Conservation (phyloP, 2,888 invertebrate species). For the Sinohyriopsis cumingii region DNA sequence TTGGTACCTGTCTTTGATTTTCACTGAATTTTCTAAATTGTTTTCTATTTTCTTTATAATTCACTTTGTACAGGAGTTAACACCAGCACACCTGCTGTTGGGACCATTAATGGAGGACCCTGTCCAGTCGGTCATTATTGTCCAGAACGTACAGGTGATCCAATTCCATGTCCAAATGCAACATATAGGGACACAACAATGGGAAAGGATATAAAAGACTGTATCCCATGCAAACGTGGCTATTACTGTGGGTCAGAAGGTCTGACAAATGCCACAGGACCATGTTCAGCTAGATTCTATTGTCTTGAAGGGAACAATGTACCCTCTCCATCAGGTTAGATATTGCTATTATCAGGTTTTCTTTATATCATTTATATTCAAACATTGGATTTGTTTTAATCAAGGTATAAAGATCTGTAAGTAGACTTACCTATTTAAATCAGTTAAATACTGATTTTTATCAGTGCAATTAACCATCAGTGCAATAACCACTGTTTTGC, state of each 20-base stretch:
- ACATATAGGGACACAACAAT: conserved; percentile 58
- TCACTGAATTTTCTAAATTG: background rate
- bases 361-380: background rate
- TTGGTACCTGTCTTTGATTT: background rate
- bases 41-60: background rate
- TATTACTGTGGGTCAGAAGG: conserved; percentile 62
- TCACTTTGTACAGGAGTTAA: conserved; percentile 53
- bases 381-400: background rate
- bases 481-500: too few species aligned
- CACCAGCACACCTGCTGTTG: conserved; percentile 54
- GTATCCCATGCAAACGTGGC: conserved; percentile 61
- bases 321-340: conserved; percentile 62
- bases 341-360: background rate
- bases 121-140: conserved; percentile 69
- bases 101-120: conserved; percentile 65
- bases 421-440: too few species aligned
- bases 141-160: conserved; percentile 62
- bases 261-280: conserved; percentile 57
- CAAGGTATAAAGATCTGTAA: background rate
- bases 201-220: conserved; percentile 49
- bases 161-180: conserved; percentile 61
- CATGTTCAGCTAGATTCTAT: conserved; percentile 65
- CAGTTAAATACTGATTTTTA: too few species aligned
- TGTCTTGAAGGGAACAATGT: conserved; percentile 61
- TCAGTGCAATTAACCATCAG: too few species aligned